Base-by-base conservation (phyloP, 2,888 invertebrate species). In the Brenthis hecate region DNA sequence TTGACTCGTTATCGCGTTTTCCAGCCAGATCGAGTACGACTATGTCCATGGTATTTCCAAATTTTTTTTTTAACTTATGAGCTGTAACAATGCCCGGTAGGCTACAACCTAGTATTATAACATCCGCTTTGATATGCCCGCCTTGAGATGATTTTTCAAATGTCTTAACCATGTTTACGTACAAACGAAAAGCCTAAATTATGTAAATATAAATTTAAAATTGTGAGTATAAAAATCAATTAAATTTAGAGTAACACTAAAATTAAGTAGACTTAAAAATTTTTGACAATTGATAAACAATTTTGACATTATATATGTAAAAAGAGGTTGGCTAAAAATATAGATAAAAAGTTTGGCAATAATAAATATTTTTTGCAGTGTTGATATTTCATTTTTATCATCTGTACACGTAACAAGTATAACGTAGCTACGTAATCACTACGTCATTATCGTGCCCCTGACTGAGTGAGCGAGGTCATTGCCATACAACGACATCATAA, bases 41-140 rank as follows among this genome's bases (percentile, higher is more conserved):
- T 4, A 93, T 85, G 48, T 91, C 88, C 83, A 92, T 85, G 50
- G 86, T 80, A 72, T 87, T 76, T 1, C 92, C 92, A 67, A 93
- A 91, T 65, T 80, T 87, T 69, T 82, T 85, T 79, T 85, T 89
- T 14, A 93, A 78, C 71, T 92, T 89, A 79, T 92, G 87, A 0
- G 92, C 92, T 0, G 88, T 83, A 11, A 93, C 89, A 36, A 91
- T 87, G 1, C 92, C 92, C 6, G 92, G 88, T 1, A 92, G 82
- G 58, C 84, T 90, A 74, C 90, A 89, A 80, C 92, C 92, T 72
- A 92, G 74, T 53, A 92, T 84, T 47, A 92, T 91, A 6, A 92
- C 85, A 69, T 92, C 92, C 11, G 89, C 91, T 72, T 81, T 83
- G 16, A 91, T 79, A 64, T 80, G 72, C 32, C 36, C 11, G 8